Evolutionary conservation across 2,113 vertebrate species (phyloP).

Genomic region (Probosciger aterrimus): DNA sequence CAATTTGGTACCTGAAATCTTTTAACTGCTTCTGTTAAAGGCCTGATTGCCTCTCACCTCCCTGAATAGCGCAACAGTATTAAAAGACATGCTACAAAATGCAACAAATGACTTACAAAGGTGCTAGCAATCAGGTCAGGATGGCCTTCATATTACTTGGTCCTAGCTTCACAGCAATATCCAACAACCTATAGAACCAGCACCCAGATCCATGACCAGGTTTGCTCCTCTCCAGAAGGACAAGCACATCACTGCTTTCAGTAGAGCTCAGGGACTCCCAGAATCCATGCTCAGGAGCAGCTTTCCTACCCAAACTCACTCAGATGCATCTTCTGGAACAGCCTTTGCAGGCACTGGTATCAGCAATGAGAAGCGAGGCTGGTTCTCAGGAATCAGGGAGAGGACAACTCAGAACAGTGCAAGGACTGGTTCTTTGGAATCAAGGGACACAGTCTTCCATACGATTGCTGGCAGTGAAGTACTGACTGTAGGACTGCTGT

Average conservation of each 20-base stretch:
- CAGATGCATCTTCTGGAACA: accelerated
- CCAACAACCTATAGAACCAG: accelerated
- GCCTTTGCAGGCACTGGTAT: accelerated
- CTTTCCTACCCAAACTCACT: not conserved
- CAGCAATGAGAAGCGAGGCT: not conserved
- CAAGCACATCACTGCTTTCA: accelerated
- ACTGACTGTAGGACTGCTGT: not conserved
- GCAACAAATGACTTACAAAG: accelerated
- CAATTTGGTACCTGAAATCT: not conserved
- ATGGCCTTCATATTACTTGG: not conserved
- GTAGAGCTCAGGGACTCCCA: not conserved
- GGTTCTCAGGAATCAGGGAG: not conserved
- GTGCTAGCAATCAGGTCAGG: not conserved
- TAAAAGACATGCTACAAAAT: not conserved
- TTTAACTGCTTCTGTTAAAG: not conserved
- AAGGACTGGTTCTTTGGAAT: not conserved
- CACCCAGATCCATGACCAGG: not conserved
- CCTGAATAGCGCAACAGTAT: not conserved
- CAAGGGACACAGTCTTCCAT: no score
- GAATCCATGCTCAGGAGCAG: accelerated
- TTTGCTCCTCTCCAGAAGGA: not conserved
- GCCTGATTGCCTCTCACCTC: not conserved
- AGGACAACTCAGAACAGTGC: not conserved
- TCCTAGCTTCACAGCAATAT: not conserved
- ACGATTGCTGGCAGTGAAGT: not conserved